Evolutionary conservation across 2,888 invertebrate genomes (phyloP).

Genomic region (Flexamia atlantica): DNA sequence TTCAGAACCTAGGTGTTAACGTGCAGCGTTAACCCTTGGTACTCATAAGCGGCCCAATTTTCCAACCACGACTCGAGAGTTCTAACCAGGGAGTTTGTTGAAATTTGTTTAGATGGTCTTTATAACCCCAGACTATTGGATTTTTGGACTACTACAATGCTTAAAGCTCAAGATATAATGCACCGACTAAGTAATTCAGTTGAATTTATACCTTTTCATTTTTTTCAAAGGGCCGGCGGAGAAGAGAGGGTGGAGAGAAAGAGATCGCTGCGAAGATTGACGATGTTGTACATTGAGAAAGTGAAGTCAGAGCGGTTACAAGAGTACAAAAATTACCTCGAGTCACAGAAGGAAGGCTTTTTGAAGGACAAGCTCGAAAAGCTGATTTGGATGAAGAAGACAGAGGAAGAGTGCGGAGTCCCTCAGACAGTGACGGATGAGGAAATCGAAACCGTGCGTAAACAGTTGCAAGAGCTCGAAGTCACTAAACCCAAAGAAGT

Average conservation of each 20-base stretch:
- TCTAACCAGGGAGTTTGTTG: too few species aligned
- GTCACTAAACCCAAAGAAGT: conserved; percentile 60
- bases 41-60: too few species aligned
- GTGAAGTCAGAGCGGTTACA: conserved; percentile 81
- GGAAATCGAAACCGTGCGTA: conserved; percentile 81
- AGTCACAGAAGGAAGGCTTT: conserved; percentile 85
- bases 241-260: conserved; percentile 69
- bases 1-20: too few species aligned
- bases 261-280: conserved; percentile 83
- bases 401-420: conserved; percentile 83
- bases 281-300: conserved; percentile 84
- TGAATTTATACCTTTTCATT: too few species aligned
- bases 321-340: conserved; percentile 81
- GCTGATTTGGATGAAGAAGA: conserved; percentile 84
- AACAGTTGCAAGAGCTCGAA: conserved; percentile 76
- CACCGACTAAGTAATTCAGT: too few species aligned
- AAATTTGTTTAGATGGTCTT: too few species aligned
- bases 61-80: too few species aligned
- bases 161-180: too few species aligned
- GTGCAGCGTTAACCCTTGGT: too few species aligned
- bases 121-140: too few species aligned
- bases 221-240: conserved; percentile 72
- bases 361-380: conserved; percentile 85
- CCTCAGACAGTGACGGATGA: conserved; percentile 82
- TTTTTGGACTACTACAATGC: too few species aligned